These are phyloP conservation scores for Oreochromis mossambicus DNA, from an alignment of 2,797 vertebrate genomes.

Conservation along the genomic window DNA sequence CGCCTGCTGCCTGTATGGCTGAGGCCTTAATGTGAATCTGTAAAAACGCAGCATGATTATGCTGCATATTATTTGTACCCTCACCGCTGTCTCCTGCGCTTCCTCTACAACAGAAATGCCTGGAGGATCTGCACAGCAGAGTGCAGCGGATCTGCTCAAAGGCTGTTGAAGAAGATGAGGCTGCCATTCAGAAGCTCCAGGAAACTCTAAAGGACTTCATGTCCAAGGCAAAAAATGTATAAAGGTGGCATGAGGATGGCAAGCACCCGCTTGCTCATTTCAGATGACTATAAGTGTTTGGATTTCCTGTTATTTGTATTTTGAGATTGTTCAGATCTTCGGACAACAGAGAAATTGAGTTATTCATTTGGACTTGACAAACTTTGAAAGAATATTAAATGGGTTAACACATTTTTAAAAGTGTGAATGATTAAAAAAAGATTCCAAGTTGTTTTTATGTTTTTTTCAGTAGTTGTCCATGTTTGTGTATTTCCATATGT, in stretches of 20 bases:
- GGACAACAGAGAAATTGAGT: not conserved
- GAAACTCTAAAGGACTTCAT: constrained; percentile 40
- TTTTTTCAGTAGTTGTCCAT: not conserved
- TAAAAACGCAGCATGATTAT: not conserved
- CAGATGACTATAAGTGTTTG: not conserved
- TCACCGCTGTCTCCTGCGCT: not conserved
- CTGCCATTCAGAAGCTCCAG: constrained; percentile 35
- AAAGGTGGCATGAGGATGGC: not conserved
- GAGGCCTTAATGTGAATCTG: not conserved
- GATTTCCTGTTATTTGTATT: not conserved
- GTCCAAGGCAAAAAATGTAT: constrained; percentile 30
- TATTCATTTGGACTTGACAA: not conserved
- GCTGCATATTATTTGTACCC: not conserved
- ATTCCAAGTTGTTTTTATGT: not conserved
- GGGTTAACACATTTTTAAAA: not conserved
- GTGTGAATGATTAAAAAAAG: not conserved
- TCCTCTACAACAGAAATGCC: constrained; percentile 17
- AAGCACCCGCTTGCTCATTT: not conserved
- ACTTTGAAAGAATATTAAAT: not conserved
- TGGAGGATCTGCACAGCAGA: constrained; percentile 58
- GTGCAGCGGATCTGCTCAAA: constrained; percentile 47
- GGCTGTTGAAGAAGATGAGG: constrained; percentile 51
- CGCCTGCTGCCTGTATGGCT: not conserved
- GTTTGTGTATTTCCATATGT: not conserved
- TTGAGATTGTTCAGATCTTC: not conserved